Evolutionary conservation across 2,888 invertebrate genomes (phyloP), one percentile per base, ranked within the genome.

Genomic region (Diarsia dahlii): DNA sequence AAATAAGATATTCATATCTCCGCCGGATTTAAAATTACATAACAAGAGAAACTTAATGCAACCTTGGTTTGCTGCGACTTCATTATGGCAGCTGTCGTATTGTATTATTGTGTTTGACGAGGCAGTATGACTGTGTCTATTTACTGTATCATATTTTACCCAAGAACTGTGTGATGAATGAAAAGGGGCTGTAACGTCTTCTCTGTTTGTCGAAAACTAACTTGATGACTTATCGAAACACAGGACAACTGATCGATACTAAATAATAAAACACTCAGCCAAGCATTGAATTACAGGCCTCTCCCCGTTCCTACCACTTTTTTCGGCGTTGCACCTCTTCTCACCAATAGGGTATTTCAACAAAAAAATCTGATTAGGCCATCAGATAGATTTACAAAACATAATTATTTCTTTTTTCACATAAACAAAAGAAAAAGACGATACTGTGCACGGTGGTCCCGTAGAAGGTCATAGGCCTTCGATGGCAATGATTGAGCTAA

Each of bases 1-100:
- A 71, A 66, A 79, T 79, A 79, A 67, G 60, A 71, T 76, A 75
- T 79, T 82, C 70, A 74, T 80, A 80, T 77, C 71, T 64, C 62
- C n/a, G 45, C 23, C 15, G 60, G 60, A 67, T 80, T 82, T 80
- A 74, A 78, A 84, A 83, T 62, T 71, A 74, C 54, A 66, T 66
- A 46, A 74, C 52, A 68, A 72, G 56, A 66, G 64, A 65, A 75
- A 80, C 45, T 80, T 80, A 58, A 74, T 46, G 67, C 65, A 68
- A 34, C 58, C 52, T 74, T 68, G 63, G 75, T 66, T 48, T 45
- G 15, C 48, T 39, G 54, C 8, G 45, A 78, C 6, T 56, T 67
- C 54, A 63, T 78, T 73, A 50, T 23, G 54, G 20, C 39, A 34
- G 28, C 23, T 62, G 39, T 73, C 28, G 39, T 13, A 39, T 48